A percentile compares a stretch with the other conserved stretches of the same genome.
Evolutionary conservation across 2,797 vertebrate species (phyloP).

Genomic region (Notamacropus eugenii): DNA sequence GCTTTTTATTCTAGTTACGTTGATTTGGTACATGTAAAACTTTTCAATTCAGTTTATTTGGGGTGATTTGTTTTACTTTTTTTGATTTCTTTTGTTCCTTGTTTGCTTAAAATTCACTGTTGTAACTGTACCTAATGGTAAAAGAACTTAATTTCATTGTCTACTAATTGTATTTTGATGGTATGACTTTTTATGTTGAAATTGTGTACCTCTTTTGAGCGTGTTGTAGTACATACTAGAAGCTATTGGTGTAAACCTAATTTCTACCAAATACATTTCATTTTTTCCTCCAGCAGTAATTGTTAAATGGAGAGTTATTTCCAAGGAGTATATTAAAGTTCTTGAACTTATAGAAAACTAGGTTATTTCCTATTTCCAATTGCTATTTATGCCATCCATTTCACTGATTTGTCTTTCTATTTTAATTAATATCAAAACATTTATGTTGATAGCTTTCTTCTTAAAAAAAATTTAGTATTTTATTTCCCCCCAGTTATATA

Average conservation of each 20-base stretch:
- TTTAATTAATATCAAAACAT: not conserved
- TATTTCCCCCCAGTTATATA: too few relatives aligned
- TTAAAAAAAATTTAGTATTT: too few relatives aligned
- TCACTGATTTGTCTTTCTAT: not conserved
- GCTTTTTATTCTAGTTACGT: constrained; percentile 2
- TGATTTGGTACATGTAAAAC: not conserved
- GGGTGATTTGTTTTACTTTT: not conserved
- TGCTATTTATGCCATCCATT: not conserved
- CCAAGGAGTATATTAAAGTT: not conserved
- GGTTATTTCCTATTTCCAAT: not conserved
- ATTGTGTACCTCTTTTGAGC: too few relatives aligned
- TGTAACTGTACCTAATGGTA: too few relatives aligned
- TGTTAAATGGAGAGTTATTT: not conserved
- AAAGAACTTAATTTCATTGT: too few relatives aligned
- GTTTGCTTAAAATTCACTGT: not conserved
- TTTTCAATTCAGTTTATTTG: not conserved
- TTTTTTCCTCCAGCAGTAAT: not conserved
- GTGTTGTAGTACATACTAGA: too few relatives aligned
- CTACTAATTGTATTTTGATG: too few relatives aligned
- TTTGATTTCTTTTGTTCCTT: not conserved
- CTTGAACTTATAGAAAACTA: not conserved
- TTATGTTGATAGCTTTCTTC: too few relatives aligned
- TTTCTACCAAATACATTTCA: too few relatives aligned
- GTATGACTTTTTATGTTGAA: too few relatives aligned
- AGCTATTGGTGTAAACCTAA: too few relatives aligned